These are phyloP conservation scores for Bombus cullumanus DNA, from an alignment of 1,140 invertebrate species.

Conservation along the genomic window DNA sequence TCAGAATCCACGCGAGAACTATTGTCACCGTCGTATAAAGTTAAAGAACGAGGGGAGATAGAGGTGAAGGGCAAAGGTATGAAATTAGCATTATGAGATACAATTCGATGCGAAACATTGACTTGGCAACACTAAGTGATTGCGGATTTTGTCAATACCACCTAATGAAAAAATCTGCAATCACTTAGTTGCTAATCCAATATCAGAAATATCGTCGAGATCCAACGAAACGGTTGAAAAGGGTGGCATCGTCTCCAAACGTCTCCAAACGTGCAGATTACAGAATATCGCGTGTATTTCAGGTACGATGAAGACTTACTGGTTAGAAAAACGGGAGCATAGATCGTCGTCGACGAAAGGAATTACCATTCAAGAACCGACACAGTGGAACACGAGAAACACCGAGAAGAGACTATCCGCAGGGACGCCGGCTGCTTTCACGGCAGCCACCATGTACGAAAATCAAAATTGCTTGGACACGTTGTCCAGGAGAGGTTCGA, in stretches of 20 bases:
- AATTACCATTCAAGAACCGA: slow-evolving; percentile 75
- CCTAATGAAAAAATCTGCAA: no score
- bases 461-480: slow-evolving; percentile 46
- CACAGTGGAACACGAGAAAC: slow-evolving; percentile 77
- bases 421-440: slow-evolving; percentile 45
- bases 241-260: no score
- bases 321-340: slow-evolving; percentile 89
- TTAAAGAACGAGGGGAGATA: slow-evolving; percentile 91
- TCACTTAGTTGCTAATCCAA: no score
- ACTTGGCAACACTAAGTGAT: no score
- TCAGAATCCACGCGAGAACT: slow-evolving; percentile 93
- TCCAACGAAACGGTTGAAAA: no score
- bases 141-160: no score
- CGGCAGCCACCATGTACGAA: slow-evolving; percentile 61
- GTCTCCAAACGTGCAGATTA: no score
- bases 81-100: not conserved
- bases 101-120: not conserved
- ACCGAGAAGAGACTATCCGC: slow-evolving; percentile 71
- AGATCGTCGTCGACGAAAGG: slow-evolving; percentile 82
- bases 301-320: slow-evolving; percentile 97
- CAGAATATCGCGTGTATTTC: slow-evolving; percentile 43
- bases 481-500: slow-evolving; percentile 68
- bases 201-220: not conserved
- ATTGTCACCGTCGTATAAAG: slow-evolving; percentile 89
- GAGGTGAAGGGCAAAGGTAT: slow-evolving; percentile 93